Evolutionary conservation across 2,113 vertebrate species (phyloP), one percentile per base, ranked within the genome.

Genomic region (chimpanzee (Pan troglodytes)): DNA sequence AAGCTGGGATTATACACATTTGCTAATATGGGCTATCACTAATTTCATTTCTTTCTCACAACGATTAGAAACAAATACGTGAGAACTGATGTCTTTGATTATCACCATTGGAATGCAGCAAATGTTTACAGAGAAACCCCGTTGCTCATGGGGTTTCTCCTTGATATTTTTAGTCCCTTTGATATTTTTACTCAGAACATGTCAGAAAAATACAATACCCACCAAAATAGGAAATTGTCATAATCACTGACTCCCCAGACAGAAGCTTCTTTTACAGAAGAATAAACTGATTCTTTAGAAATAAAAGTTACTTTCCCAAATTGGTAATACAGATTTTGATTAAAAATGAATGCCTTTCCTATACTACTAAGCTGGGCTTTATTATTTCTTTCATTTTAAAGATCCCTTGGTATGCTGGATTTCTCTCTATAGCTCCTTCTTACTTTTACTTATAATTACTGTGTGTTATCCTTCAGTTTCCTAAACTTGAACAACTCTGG

Each of bases 171-270:
- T 61, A 61, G 52, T 55, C 11, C 5, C 7, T 23, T 81, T 85
- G 59, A 91, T 90, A 84, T 90, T 96, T 84, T 95, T 35, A 96
- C 73, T 95, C 75, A 38, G n/a, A 93, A 48, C 76, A 88, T 57
- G 35, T 93, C 45, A 91, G 45, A 73, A 87, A 92, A 76, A 75
- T 7, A 0, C 8, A 95, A 32, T 80, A 82, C 6, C 6, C 20
- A 30, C 3, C 59, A 10, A 57, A 97, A 87, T 17, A 67, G 59
- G 32, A 75, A 91, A 35, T 32, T 84, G 40, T 59, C 38, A 70
- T 76, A 30, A 88, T 91, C 22, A 17, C 40, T 43, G 23, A 93
- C 68, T 91, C 14, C 35, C 52, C 55, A 61, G 20, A 13, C 17
- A 91, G 40, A 85, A 94, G 55, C 1, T 1, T 88, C 40, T 52